Base-by-base conservation (phyloP, 2,888 invertebrate species). In the Terebella lapidaria region DNA sequence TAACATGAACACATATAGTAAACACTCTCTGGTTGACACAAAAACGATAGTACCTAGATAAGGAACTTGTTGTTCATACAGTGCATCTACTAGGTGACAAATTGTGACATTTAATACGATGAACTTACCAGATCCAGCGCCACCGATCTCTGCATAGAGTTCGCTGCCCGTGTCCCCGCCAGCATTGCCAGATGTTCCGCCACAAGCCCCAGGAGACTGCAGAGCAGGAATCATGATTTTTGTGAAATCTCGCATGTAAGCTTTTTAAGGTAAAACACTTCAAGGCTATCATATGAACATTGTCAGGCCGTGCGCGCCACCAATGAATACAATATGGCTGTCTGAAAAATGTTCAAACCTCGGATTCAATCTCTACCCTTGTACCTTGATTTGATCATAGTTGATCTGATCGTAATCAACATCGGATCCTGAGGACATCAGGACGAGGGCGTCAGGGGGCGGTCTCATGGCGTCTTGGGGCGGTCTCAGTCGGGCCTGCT, bases 341-440 rank as follows among this genome's bases (percentile, higher is more conserved):
- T n/a, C n/a, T n/a, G n/a, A n/a, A n/a, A n/a, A n/a, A n/a, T n/a
- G n/a, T n/a, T n/a, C n/a, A n/a, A n/a, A n/a, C n/a, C n/a, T n/a
- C n/a, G n/a, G n/a, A n/a, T n/a, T n/a, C n/a, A n/a, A n/a, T n/a
- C n/a, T n/a, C n/a, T n/a, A n/a, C n/a, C n/a, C n/a, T n/a, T n/a
- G 24, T 27, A 66, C 66, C 56, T 62, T 66, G 30, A 64, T 56
- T 24, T 59, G 60, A 28, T 64, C 66, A 26, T 66, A 66, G 54
- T 66, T 59, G 57, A 66, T 64, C 30, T 53, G 59, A 53, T 64
- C 64, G 47, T 66, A 66, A 5, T 58, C 59, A 53, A 55, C 62
- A 24, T 66, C 64, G 20, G 26, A 26, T 15, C 18, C 24, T 5
- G 18, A n/a, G 15, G 49, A 22, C 5, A 5, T 22, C 5, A 49